Evolutionary conservation across 2,888 invertebrate genomes (phyloP).

Genomic region (Limnephilus rhombicus): DNA sequence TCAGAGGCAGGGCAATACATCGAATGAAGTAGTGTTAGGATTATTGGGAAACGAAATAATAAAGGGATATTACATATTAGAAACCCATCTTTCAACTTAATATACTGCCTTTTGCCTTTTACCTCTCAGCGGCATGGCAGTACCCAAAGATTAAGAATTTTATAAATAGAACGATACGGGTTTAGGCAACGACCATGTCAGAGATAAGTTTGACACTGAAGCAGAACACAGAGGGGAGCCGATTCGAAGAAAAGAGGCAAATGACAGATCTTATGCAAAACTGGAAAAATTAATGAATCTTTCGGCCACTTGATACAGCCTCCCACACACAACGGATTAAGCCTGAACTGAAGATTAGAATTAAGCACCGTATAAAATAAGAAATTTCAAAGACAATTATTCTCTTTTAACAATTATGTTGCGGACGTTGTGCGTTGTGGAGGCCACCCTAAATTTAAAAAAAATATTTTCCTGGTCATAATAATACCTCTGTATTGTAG

Average conservation of each 20-base stretch:
- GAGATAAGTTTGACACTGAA: background rate
- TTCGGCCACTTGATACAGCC: slow-evolving; percentile 11
- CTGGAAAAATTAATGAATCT: background rate
- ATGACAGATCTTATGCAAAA: background rate
- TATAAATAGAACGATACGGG: background rate
- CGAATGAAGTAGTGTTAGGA: too few relatives aligned
- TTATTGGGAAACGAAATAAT: too few relatives aligned
- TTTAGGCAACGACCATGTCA: background rate
- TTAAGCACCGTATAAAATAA: slow-evolving; percentile 19
- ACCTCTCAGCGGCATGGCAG: background rate
- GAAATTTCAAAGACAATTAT: background rate
- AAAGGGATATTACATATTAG: too few relatives aligned
- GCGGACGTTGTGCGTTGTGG: too few relatives aligned
- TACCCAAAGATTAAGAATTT: background rate
- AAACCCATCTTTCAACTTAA: too few relatives aligned
- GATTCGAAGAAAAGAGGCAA: slow-evolving; percentile 13
- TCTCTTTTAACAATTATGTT: background rate
- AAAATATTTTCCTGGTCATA: too few relatives aligned
- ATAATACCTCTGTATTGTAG: too few relatives aligned
- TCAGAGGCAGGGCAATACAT: background rate
- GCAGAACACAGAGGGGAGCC: background rate
- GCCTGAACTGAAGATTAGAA: background rate
- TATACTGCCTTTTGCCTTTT: too few relatives aligned
- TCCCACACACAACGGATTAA: background rate
- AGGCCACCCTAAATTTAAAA: too few relatives aligned